Base-by-base conservation (phyloP, 2,888 invertebrate genomes). In the Listrodromus nycthemerus region DNA sequence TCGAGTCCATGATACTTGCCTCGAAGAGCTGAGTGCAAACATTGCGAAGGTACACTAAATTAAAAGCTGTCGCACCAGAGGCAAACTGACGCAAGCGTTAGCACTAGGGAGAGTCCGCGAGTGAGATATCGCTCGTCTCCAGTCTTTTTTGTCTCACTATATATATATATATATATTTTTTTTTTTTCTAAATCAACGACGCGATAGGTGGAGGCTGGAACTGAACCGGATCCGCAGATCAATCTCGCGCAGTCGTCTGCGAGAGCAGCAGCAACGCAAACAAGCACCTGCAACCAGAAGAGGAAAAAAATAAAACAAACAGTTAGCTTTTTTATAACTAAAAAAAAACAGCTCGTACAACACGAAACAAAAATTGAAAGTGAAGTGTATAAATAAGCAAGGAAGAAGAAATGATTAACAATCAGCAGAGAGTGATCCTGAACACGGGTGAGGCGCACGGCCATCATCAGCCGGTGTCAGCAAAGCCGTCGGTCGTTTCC, bases 401-500 rank as follows among this genome's bases (percentile, higher is more conserved):
- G 33, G 33, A n/a, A 55, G 91, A 87, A 78, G 91, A 87, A 78
- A 93, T 93, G 93, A 92, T 92, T 83, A 93, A 92, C 81, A 93
- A 93, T 88, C 93, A 93, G 86, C 92, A 92, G 79, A 89, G 91
- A 74, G 90, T 92, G 71, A 91, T 92, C 74, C 79, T 92, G 24
- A 91, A 91, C 76, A 81, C 90, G n/a, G 91, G 89, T 16, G 92
- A 93, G 79, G 84, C 84, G 16, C 88, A 87, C 66, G 87, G 89
- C 77, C 85, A 91, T 87, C 89, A 92, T 83, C 91, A 91, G 76
- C 90, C 92, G 61, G 90, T 92, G 65, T 90, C 93, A 45, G 90
- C 92, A 4, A 93, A 93, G 81, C 93, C 92, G 6, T 92, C 93
- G 1, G 91, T 93, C 19, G 90, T 92, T 10, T 92, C 92, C 27